Conservation (phyloP, 2,797 vertebrate species). For the Falco naumanni region DNA sequence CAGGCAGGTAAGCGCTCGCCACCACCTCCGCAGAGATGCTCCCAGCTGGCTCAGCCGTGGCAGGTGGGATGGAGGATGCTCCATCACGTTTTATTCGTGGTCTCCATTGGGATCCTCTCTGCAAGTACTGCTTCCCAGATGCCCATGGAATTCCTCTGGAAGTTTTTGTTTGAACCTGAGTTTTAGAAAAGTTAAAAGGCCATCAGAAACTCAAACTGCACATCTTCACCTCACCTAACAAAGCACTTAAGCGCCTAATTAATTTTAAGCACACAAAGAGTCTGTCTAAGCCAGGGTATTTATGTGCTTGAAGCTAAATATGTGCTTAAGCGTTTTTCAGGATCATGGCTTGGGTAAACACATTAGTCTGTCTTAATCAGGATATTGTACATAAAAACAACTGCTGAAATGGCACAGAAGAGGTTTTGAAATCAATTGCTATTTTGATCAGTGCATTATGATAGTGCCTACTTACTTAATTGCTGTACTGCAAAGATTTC, state of each 20-base stretch:
- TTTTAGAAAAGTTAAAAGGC: neutral
- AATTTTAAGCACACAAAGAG: neutral
- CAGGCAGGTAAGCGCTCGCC: neutral
- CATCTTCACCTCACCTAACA: neutral
- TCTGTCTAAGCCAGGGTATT: neutral
- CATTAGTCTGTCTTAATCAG: constrained; percentile 1
- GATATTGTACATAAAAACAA: constrained; percentile 15
- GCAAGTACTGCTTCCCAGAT: neutral
- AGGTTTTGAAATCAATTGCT: constrained; percentile 32
- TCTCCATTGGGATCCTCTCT: neutral
- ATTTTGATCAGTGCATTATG: constrained; percentile 12
- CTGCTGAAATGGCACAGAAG: constrained; percentile 20
- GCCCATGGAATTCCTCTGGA: neutral
- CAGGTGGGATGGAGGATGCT: neutral
- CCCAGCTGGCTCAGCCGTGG: neutral
- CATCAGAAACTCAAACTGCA: neutral
- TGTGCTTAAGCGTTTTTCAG: constrained; percentile 47
- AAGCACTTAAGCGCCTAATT: constrained; percentile 39
- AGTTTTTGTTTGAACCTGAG: neutral
- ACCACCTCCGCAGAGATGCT: neutral
- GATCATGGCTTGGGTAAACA: neutral
- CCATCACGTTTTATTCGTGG: neutral
- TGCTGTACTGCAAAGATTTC: constrained; percentile 4
- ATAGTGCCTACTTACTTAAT: constrained; percentile 12
- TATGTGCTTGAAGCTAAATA: constrained; percentile 53